Base-by-base conservation (phyloP, 2,888 invertebrate genomes). In the Macrosiphum euphorbiae region DNA sequence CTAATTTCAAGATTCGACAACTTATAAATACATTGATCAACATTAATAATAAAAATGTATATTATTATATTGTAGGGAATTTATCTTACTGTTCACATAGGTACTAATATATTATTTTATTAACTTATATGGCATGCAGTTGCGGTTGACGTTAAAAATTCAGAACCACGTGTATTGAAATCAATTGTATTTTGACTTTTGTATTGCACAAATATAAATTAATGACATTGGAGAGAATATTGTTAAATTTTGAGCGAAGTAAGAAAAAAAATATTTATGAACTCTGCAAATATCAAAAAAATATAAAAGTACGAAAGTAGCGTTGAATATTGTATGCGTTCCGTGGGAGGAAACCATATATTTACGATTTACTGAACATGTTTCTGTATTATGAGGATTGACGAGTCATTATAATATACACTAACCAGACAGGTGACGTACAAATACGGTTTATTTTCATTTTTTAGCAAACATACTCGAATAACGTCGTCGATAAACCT, bases 131-230 rank as follows among this genome's bases (percentile, higher is more conserved):
- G 26, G 87, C 55, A 52, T 55, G n/a, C 26, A 20, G 11, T 89
- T 90, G 61, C 20, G n/a, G 47, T n/a, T 61, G 28, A 35, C 58
- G 88, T 44, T 47, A 58, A n/a, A 90, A 61, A 90, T 61, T 28
- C 47, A 90, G 47, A 61, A 61, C 28, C 20, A 61, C n/a, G 61
- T 47, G 61, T n/a, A 10, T 10, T 47, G 4, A 61, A 61, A 90
- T 90, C 61, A 90, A 88, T 52, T 88, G 35, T 35, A 52, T 90
- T 90, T 67, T 8, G 20, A 89, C 28, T 89, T 61, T 61, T 35
- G 89, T 90, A 58, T 67, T n/a, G 44, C 28, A 28, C 58, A 89
- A 58, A 89, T 58, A 61, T 28, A 89, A 89, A 61, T 61, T 44
- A 47, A 61, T 28, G 44, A 24, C 58, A 58, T 61, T 3, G 44